A percentile compares a stretch with the other conserved stretches of the same genome.
Conservation (phyloP, 2,113 vertebrate species). For the Catharus bicknelli region DNA sequence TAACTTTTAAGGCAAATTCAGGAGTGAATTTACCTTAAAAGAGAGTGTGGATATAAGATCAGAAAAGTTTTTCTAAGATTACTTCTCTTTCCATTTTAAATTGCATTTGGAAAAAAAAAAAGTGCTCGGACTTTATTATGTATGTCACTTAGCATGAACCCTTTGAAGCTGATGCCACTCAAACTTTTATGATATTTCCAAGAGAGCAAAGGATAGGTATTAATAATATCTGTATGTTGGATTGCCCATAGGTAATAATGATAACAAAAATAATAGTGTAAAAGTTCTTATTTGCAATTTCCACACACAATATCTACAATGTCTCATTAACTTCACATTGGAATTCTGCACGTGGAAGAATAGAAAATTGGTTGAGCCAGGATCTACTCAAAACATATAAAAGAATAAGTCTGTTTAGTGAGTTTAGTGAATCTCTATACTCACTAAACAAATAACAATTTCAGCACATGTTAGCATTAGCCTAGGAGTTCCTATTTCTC, state of each 20-base stretch:
- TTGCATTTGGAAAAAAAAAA: neutral
- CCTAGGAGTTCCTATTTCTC: neutral
- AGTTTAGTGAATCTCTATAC: neutral
- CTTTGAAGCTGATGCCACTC: neutral
- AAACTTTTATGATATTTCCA: neutral
- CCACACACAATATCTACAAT: neutral
- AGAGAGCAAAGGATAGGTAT: neutral
- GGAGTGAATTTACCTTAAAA: neutral
- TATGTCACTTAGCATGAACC: neutral
- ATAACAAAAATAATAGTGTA: neutral
- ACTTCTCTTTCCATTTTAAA: neutral
- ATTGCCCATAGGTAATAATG: neutral
- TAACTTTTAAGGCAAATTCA: neutral
- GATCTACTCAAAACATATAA: neutral
- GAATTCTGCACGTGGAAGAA: neutral
- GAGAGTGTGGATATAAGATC: neutral
- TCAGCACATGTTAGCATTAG: neutral
- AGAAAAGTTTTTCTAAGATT: neutral
- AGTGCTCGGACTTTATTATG: neutral
- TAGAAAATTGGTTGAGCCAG: neutral
- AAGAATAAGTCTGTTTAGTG: neutral
- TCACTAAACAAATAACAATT: neutral
- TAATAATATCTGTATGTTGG: neutral
- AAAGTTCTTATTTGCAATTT: neutral
- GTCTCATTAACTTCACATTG: neutral